Evolutionary conservation across 2,888 invertebrate genomes (phyloP), one percentile per base, ranked within the genome.

Genomic region (Mantis religiosa): DNA sequence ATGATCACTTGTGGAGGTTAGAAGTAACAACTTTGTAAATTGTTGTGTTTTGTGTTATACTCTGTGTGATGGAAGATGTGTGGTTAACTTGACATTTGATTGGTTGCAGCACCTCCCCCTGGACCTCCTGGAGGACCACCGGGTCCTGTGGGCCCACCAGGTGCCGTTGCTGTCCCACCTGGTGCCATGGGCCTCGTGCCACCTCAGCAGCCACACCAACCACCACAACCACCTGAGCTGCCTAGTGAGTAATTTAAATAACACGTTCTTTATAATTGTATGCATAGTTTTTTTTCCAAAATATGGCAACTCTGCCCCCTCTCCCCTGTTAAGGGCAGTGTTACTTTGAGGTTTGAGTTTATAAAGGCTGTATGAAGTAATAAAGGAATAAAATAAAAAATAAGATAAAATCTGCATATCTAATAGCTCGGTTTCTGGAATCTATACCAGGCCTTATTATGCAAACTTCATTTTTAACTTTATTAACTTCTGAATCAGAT

Each of bases 141-240:
- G 87, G 92, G 92, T 90, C 92, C 92, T 87, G 92, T 91, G 84
- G 92, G 92, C 83, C 92, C 92, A 47, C 91, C 91, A 85, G 91
- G 92, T 84, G 92, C 92, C 9, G 92, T 91, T 89, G 91, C 91
- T n/a, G 91, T 91, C 12, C 91, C 92, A 20, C 92, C 92, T 82
- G 93, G 92, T 82, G 95, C 94, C 88, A 93, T 95, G 92, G 95
- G 95, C 91, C 95, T 95, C 92, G 96, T 95, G 92, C 96, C 94
- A 89, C 93, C 93, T 89, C 94, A 93, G 91, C 94, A 93, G 91
- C 93, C 94, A 91, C 94, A 94, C 91, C 93, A 94, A 90, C 94
- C 95, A 88, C 96, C 96, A 84, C 95, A 96, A 91, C 96, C 97
- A 90, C 96, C 97, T 87, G 98, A 98, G 93, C 95, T 97, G 92